Evolutionary conservation across 2,113 vertebrate genomes (phyloP), one percentile per base, ranked within the genome.

Genomic region (Hylia prasina): DNA sequence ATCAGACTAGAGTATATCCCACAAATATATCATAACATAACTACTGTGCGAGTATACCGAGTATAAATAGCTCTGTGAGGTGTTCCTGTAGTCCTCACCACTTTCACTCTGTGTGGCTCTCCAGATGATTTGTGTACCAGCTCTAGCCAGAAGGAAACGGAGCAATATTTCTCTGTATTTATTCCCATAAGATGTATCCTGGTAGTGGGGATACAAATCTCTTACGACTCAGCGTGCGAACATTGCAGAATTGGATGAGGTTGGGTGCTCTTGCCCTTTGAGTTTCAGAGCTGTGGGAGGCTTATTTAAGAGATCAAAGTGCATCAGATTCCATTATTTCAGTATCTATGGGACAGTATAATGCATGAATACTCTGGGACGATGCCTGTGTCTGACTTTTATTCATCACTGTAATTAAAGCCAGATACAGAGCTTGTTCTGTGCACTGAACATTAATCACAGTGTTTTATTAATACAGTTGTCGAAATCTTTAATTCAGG

Each of bases 331-430:
- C 83, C 73, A 95, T 96, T 96, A 92, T 96, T 89, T 60, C 50
- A 39, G 63, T 91, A 79, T 95, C 93, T 93, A 1, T 33, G 77
- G 93, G 89, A 76, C 89, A 89, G 72, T 64, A 69, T 91, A 95
- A 96, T 61, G 89, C 89, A 91, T 94, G 93, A 90, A 90, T 95
- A 17, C 72, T 65, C 82, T 35, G 88, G 80, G 94, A 70, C 2
- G 24, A n/a, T 94, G 92, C 82, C 80, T 28, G 15, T 83, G 86
- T 86, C 95, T 93, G 92, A 72, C 92, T 95, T 86, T 20, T 89
- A 87, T 89, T 95, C 87, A 76, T 94, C 78, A 31, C 30, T 82
- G 45, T 96, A 93, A 96, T 96, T 95, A 96, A 96, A 91, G 48
- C 63, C 93, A 96, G 96, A 94, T 68, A 53, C 89, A 60, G 89